Evolutionary conservation across 2,797 vertebrate species (phyloP), one percentile per base, ranked within the genome.

Genomic region (Hoplostethus atlanticus): DNA sequence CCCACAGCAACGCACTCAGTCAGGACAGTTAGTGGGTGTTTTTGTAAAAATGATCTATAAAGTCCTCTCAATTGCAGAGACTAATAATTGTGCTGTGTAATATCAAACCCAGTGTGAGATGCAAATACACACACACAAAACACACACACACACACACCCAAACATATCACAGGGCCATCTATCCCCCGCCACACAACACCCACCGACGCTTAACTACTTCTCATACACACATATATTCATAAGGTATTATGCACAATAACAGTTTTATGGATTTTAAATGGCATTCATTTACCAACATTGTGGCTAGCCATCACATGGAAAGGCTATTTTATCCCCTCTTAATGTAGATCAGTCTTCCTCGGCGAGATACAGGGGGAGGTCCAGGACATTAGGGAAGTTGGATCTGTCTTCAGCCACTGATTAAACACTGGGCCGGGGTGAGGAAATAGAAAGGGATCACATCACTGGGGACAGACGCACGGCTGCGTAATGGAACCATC

Each of bases 221-320:
- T 90, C 79, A 59, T 68, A 76, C 78, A 83, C 77, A 87, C 83
- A 91, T 93, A 92, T 91, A 94, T 94, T 93, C 90, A 93, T 91
- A 94, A 85, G 83, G 88, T 89, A 92, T 93, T 94, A 89, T 90
- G 91, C 90, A 92, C 89, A 93, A 93, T 92, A 94, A 94, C 92
- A 91, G 81, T 89, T 94, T 94, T 93, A 94, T 94, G 93, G 91
- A 90, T 94, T 92, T 93, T 93, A 94, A 93, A 93, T 91, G 88
- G 90, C 84, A 84, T 91, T 93, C 86, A 92, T 93, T 93, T 92
- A 91, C 80, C 64, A 92, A 94, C 87, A 92, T 74, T 85, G 84
- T 80, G 83, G 79, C 77, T 81, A 84, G 88, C 82, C 84, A 91
- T 92, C 92, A 88, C 87, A 85, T 84, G 89, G 84, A 93, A 91